Conservation (phyloP, 2,113 vertebrate species). For the Nymphicus hollandicus region DNA sequence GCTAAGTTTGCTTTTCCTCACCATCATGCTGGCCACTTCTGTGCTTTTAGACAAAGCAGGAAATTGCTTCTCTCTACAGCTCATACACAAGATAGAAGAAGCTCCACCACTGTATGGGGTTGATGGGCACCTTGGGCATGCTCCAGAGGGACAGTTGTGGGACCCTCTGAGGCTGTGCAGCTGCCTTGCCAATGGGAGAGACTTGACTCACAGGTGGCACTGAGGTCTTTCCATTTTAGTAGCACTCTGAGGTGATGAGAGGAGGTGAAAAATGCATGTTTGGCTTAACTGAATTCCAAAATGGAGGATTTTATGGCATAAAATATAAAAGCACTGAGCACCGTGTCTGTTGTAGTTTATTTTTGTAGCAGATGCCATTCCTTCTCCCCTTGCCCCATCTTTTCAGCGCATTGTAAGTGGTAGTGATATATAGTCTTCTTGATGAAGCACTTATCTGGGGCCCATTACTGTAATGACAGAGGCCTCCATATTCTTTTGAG, state of each 20-base stretch:
- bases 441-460: conserved; percentile 37
- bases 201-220: background rate
- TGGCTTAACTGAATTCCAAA: background rate
- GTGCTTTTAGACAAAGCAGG: background rate
- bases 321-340: background rate
- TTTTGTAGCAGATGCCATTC: conserved; percentile 46
- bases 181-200: accelerated
- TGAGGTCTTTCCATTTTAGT: background rate
- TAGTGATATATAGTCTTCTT: conserved; percentile 4
- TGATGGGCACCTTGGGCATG: accelerated
- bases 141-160: accelerated
- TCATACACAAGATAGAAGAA: accelerated
- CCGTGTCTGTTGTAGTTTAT: background rate
- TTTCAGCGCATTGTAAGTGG: background rate
- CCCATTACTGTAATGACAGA: conserved; percentile 48
- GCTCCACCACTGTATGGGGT: accelerated
- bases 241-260: background rate
- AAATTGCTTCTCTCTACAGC: background rate
- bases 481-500: background rate
- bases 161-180: accelerated
- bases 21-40: accelerated
- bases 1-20: background rate
- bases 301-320: background rate
- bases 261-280: background rate
- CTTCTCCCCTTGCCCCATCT: background rate